phyloP scores from a whole-genome alignment of 1,140 invertebrate genomes.

The Drosophila sucinea region DNA sequence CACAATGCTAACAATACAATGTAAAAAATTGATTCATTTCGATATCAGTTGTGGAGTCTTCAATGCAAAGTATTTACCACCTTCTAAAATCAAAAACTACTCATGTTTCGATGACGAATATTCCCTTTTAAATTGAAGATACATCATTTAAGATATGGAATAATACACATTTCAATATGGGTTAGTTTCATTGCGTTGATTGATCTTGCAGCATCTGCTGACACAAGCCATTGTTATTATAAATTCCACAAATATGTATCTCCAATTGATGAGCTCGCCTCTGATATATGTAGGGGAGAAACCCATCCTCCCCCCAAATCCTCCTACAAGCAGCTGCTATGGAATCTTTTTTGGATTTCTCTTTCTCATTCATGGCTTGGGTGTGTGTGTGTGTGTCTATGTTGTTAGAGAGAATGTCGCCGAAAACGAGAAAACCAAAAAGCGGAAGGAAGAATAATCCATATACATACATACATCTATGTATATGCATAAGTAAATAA shows the following conservation, averaged over 20 bases:
- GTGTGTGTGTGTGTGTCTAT: slow-evolving; percentile 40
- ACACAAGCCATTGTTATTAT: too few species aligned
- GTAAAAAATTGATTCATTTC: too few species aligned
- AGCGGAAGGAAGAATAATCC: slow-evolving; percentile 39
- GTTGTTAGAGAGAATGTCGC: slow-evolving; percentile 45
- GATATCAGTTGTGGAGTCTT: too few species aligned
- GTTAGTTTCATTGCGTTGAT: too few species aligned
- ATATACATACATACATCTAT: slow-evolving; percentile 22
- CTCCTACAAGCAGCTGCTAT: not conserved
- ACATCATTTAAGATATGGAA: too few species aligned
- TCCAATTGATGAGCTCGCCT: not conserved
- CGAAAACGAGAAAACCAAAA: slow-evolving; percentile 38
- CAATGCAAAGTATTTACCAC: too few species aligned
- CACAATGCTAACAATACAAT: too few species aligned
- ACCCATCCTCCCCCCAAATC: not conserved
- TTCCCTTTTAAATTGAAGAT: too few species aligned
- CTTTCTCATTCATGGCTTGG: slow-evolving; percentile 7
- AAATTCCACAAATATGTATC: not conserved
- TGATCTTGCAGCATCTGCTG: too few species aligned
- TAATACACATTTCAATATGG: too few species aligned
- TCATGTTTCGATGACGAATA: too few species aligned
- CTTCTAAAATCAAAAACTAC: too few species aligned
- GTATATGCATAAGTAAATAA: slow-evolving; percentile 31
- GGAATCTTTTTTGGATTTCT: not conserved
- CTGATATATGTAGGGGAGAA: not conserved